Evolutionary conservation across 2,113 vertebrate species (phyloP).

Genomic region (Motacilla alba): DNA sequence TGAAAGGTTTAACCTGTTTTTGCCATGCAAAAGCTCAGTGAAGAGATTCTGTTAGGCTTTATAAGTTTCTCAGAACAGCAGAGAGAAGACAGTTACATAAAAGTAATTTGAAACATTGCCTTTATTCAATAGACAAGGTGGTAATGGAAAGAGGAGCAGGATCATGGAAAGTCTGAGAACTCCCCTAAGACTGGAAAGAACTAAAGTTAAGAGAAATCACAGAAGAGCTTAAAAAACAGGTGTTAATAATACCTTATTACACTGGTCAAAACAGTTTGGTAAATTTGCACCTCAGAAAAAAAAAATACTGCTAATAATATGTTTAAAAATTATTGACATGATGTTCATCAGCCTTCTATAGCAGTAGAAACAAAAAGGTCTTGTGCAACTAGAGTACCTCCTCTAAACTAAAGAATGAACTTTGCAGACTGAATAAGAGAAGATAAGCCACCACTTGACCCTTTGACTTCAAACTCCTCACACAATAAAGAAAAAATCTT

Average conservation of each 20-base stretch:
- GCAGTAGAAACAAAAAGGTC: background rate
- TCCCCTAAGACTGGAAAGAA: background rate
- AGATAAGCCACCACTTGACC: background rate
- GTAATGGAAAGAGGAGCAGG: background rate
- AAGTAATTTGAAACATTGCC: background rate
- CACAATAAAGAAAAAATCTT: background rate
- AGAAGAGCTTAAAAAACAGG: background rate
- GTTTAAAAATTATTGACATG: background rate
- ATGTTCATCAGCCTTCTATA: background rate
- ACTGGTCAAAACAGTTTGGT: background rate
- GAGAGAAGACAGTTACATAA: background rate
- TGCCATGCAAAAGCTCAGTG: background rate
- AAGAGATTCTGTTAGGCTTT: background rate
- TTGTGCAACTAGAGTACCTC: background rate
- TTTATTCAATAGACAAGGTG: background rate
- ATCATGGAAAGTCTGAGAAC: background rate
- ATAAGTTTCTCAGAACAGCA: background rate
- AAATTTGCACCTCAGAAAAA: background rate
- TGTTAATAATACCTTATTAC: background rate
- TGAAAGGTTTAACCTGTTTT: background rate
- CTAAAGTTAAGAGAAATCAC: background rate
- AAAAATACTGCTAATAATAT: background rate
- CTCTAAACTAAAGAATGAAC: background rate
- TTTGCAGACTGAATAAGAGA: background rate
- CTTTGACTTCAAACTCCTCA: background rate